phyloP scores from a whole-genome alignment of 2,888 invertebrate genomes.

The Phaedon cochleariae region DNA sequence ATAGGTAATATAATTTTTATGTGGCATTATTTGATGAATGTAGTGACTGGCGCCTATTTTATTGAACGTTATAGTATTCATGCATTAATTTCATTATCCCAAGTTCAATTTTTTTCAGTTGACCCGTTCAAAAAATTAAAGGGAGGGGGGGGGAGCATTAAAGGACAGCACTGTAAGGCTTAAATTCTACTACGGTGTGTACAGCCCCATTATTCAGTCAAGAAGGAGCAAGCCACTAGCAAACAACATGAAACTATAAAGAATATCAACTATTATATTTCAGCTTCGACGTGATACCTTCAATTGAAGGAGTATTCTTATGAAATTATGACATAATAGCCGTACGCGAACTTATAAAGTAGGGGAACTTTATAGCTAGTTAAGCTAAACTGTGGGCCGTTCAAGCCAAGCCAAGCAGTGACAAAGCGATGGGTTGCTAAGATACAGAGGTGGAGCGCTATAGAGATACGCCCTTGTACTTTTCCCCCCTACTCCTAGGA shows the following conservation, averaged over 20 bases:
- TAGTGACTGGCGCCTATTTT: too few species aligned
- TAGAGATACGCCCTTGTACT: conserved; percentile 31
- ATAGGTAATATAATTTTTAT: too few species aligned
- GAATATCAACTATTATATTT: conserved; percentile 37
- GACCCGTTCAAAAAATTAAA: too few species aligned
- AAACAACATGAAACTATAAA: conserved; percentile 16
- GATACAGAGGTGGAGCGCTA: conserved; percentile 52
- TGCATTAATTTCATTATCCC: too few species aligned
- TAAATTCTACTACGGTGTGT: too few species aligned
- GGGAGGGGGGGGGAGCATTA: too few species aligned
- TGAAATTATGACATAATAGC: conserved; percentile 37
- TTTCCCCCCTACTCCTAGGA: conserved; percentile 20
- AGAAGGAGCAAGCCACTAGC: conserved; percentile 13
- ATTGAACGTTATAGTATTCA: too few species aligned
- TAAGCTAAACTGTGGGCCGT: conserved; percentile 56
- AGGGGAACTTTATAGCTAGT: conserved; percentile 50
- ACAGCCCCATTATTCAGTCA: too few species aligned
- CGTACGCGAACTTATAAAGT: conserved; percentile 35
- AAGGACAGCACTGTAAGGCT: too few species aligned
- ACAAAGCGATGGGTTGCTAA: conserved; percentile 59
- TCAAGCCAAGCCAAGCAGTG: conserved; percentile 47
- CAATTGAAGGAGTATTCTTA: conserved; percentile 38
- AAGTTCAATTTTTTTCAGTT: too few species aligned
- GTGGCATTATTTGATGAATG: too few species aligned
- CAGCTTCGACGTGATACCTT: conserved; percentile 31